Evolutionary conservation across 2,797 vertebrate species (phyloP).

Genomic region (Sphenodon punctatus): DNA sequence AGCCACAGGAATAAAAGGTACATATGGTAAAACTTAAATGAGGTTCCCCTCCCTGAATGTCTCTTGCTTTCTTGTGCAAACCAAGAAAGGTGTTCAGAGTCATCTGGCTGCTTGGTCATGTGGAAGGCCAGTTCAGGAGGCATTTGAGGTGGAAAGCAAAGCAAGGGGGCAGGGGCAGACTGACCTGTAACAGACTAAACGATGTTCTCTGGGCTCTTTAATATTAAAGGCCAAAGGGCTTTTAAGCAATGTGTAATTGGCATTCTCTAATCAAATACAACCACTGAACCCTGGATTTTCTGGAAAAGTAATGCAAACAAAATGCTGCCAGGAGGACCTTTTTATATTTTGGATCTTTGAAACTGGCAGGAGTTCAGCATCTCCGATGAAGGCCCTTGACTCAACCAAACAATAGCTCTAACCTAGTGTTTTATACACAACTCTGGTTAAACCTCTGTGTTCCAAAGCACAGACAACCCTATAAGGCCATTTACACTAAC

Average conservation of each 20-base stretch:
- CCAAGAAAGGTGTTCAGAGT: neutral
- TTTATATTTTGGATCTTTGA: neutral
- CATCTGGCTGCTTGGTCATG: fast-evolving
- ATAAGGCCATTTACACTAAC: no score
- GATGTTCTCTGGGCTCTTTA: neutral
- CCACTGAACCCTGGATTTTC: neutral
- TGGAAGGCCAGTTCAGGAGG: neutral
- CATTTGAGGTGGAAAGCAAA: neutral
- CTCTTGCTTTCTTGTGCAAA: neutral
- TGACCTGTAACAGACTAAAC: neutral
- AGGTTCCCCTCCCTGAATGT: neutral
- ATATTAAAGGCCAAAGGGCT: neutral
- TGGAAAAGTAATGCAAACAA: neutral
- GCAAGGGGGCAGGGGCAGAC: slow-evolving; percentile 6
- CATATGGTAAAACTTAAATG: neutral
- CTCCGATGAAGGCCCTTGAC: neutral
- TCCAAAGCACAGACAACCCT: no score
- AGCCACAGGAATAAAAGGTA: neutral
- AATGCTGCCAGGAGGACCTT: neutral
- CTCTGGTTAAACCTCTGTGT: no score
- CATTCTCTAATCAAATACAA: neutral
- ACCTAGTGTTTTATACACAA: no score
- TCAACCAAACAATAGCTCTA: neutral
- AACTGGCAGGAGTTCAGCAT: neutral
- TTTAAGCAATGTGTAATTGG: neutral